Conservation (phyloP, 2,888 invertebrate genomes). For the Cistogaster globosa region DNA sequence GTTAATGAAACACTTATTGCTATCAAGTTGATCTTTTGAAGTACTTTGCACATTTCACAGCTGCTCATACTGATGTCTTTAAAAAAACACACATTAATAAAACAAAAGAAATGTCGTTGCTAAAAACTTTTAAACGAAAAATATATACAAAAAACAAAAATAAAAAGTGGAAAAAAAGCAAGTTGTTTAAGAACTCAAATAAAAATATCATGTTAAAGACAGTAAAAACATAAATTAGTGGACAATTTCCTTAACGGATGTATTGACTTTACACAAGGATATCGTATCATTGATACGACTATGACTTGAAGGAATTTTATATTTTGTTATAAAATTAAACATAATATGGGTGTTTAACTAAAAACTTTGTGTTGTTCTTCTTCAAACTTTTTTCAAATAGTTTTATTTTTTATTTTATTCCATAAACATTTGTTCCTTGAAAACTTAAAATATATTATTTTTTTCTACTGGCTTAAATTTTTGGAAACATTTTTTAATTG, state of each 20-base stretch:
- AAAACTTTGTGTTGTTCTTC: too few species aligned
- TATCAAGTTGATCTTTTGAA: constrained; percentile 74
- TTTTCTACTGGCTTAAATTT: too few species aligned
- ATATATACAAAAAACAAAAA: constrained; percentile 31
- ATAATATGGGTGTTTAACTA: neutral
- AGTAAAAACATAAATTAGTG: constrained; percentile 33
- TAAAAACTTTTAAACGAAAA: constrained; percentile 14
- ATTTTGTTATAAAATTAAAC: too few species aligned
- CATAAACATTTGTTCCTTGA: too few species aligned
- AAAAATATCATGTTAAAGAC: constrained; percentile 39
- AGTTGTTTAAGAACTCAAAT: constrained; percentile 17
- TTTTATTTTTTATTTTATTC: too few species aligned
- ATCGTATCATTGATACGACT: neutral
- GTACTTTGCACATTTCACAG: constrained; percentile 10
- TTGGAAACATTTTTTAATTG: too few species aligned
- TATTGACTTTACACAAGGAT: constrained; percentile 15
- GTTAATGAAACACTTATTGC: constrained; percentile 71
- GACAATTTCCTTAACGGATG: constrained; percentile 52
- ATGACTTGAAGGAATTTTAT: neutral
- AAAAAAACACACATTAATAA: constrained; percentile 20
- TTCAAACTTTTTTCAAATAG: too few species aligned
- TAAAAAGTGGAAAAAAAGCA: neutral
- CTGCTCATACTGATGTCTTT: constrained; percentile 18
- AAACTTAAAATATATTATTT: too few species aligned
- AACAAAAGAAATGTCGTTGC: constrained; percentile 36